phyloP scores from a whole-genome alignment of 2,113 vertebrate species.

The Atlantisia rogersi region DNA sequence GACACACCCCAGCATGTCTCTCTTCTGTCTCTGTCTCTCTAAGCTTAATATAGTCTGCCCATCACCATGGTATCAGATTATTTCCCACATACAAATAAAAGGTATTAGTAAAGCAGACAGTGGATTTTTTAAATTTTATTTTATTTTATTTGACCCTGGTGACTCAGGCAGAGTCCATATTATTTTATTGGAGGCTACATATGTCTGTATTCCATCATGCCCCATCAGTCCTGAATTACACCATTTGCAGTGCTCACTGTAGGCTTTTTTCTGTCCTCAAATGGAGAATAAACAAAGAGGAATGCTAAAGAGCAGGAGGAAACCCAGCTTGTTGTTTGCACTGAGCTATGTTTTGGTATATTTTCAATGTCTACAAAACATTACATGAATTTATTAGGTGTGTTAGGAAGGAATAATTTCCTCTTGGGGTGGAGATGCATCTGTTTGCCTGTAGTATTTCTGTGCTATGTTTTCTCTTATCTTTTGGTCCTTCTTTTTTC shows the following conservation, averaged over 20 bases:
- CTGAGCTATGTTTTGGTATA: conserved; percentile 32
- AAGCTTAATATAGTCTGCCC: background rate
- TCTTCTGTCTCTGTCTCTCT: background rate
- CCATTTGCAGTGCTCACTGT: conserved; percentile 27
- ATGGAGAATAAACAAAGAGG: conserved; percentile 50
- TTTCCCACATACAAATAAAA: background rate
- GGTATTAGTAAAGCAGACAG: background rate
- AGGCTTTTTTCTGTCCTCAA: conserved; percentile 10
- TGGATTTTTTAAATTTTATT: background rate
- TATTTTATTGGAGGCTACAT: background rate
- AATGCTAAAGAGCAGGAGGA: conserved; percentile 12
- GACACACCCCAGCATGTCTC: background rate
- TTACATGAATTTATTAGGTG: background rate
- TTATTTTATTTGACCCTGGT: background rate
- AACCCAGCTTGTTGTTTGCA: conserved; percentile 8
- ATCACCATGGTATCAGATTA: conserved; percentile 38
- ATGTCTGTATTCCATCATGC: background rate
- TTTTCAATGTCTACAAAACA: conserved; percentile 25
- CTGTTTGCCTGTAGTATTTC: background rate
- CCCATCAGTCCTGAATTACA: background rate
- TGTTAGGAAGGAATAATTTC: background rate
- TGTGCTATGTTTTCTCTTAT: background rate
- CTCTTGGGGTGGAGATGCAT: background rate
- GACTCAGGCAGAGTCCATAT: background rate
- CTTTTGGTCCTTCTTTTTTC: background rate